A percentile compares a stretch with the other conserved stretches of the same genome.
Evolutionary conservation across 2,888 invertebrate species (phyloP).

Genomic region (Drosophila diplacantha): DNA sequence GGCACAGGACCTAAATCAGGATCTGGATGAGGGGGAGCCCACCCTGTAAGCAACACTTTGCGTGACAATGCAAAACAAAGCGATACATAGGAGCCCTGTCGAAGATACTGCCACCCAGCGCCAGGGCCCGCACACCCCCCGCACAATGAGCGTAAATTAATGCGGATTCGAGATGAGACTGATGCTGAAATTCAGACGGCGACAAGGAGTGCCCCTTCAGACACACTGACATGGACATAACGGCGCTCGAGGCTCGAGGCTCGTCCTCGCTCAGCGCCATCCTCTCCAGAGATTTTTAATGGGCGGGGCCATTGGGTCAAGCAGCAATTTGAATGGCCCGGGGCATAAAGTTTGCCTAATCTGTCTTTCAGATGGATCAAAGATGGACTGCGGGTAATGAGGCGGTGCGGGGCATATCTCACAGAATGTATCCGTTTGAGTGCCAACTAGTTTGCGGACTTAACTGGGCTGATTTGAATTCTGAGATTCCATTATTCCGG

Average conservation of each 20-base stretch:
- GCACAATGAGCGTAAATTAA: constrained; percentile 69
- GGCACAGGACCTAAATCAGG: constrained; percentile 7
- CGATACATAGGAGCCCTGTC: constrained; percentile 20
- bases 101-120: constrained; percentile 30
- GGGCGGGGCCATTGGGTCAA: constrained; percentile 57
- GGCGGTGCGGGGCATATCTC: constrained; percentile 28
- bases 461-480: constrained; percentile 20
- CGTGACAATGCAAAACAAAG: constrained; percentile 57
- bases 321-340: constrained; percentile 34
- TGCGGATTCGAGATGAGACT: constrained; percentile 60
- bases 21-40: background rate
- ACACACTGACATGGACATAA: constrained; percentile 52
- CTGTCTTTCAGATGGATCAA: constrained; percentile 55
- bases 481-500: constrained; percentile 9
- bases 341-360: constrained; percentile 66
- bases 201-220: constrained; percentile 31
- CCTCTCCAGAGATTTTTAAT: constrained; percentile 30
- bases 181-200: constrained; percentile 16
- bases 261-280: constrained; percentile 4
- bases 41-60: constrained; percentile 54
- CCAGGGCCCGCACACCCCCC: constrained; percentile 2
- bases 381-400: constrained; percentile 24
- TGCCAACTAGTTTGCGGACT: constrained; percentile 20
- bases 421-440: constrained; percentile 14
- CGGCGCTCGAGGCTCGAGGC: constrained; percentile 41